Base-by-base conservation (phyloP, 1,140 invertebrate species). In the Drosophila burlai region DNA sequence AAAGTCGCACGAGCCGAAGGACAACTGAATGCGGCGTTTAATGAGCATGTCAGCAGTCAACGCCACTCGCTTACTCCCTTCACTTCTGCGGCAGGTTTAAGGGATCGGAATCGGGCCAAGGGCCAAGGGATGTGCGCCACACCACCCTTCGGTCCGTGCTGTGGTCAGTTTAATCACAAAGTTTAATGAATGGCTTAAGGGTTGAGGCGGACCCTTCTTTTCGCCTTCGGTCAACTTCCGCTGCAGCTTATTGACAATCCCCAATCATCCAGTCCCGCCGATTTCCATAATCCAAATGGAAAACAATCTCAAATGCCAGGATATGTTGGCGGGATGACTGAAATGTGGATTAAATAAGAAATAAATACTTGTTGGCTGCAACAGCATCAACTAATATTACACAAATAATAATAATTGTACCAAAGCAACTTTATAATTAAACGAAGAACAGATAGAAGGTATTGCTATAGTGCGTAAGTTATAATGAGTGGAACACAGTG, bases 131-230 rank as follows among this genome's bases (percentile, higher is more conserved):
- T 57, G 66, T 43, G 58, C 16, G 13, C 11, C 21, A n/a, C 50
- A 7, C 52, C 60, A 31, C 76, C 36, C 54, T 74, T 16, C 15
- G 11, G 46, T 34, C n/a, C 36, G 11, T 46, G 49, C 45, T 78
- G 73, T 76, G 84, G 84, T 87, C 84, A 87, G 84, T 62, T 73
- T 84, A 87, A 84, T 90, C 85, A 84, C 68, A 81, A 90, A 87
- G 84, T 83, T 87, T 89, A 87, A 87, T 90, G 84, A 87, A 87
- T 73, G 66, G 85, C 87, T 87, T 90, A 87, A 83, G 55, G 61
- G 66, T 79, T 66, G 62, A 46, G 58, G 38, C 34, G 42, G 46
- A n/a, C n/a, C n/a, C n/a, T n/a, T 16, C 52, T 3, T n/a, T n/a
- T 31, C 16, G 60, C 59, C 64, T 66, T 21, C 31, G n/a, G 57